Evolutionary conservation across 2,888 invertebrate genomes (phyloP), one percentile per base, ranked within the genome.

Genomic region (Sussaba pulchella): DNA sequence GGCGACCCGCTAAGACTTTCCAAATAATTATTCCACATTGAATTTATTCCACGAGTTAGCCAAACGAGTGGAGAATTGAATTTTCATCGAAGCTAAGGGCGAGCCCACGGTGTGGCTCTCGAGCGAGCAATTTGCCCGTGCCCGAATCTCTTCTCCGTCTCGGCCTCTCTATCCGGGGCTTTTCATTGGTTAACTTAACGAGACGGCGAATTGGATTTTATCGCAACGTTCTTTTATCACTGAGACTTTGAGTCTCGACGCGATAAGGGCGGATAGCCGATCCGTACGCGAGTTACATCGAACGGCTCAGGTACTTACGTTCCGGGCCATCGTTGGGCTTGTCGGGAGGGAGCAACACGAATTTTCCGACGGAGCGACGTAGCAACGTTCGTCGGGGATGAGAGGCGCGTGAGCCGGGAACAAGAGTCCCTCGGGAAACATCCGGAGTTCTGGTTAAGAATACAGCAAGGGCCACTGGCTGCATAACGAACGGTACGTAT

Each of bases 31-130:
- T 70, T 74, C 73, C 47, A 70, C 70, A 79, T 74, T 39, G 47
- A 79, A 79, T 79, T 78, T 70, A 70, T 70, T 74, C 57, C 19
- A n/a, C 17, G 52, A 69, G 73, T 79, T 69, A 79, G 69, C 47
- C 70, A 74, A 79, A 74, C 73, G 70, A 63, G 74, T 69, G 36
- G 63, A 47, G 69, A 64, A 63, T 64, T 64, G 41, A 79, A 74
- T 70, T 78, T 64, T 74, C 73, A 78, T 77, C 45, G 63, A 10
- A 61, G 19, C 5, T 12, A 41, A 39, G n/a, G 75, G 24, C 17
- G 54, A 26, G 43, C 69, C 19, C 3, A 14, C n/a, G 17, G 9
- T 10, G 10, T 19, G 12, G 2, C 10, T 59, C 59, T 19, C 39
- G 9, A 31, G 1, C 31, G 19, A 14, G 59, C 36, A 24, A 69